A percentile compares a stretch with the other conserved stretches of the same genome.
Evolutionary conservation across 2,888 invertebrate genomes (phyloP).

Genomic region (Pammene fasciana): DNA sequence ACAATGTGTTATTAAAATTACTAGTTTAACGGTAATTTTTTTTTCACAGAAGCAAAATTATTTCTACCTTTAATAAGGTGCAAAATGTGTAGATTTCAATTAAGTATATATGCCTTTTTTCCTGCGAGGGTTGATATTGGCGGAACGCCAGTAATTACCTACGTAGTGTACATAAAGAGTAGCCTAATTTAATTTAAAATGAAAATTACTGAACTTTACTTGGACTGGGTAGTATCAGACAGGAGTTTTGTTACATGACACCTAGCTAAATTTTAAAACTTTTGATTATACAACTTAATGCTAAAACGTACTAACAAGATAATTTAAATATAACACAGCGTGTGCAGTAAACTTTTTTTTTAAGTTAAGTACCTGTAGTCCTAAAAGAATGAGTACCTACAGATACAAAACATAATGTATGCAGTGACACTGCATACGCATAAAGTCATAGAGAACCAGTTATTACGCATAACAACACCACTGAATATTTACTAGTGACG

Average conservation of each 20-base stretch:
- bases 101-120: neutral
- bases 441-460: conserved; percentile 38
- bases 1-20: too few species aligned
- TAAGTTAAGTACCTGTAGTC: neutral
- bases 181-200: conserved; percentile 28
- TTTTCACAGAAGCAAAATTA: too few species aligned
- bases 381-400: neutral
- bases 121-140: conserved; percentile 39
- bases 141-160: conserved; percentile 58
- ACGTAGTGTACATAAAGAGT: conserved; percentile 40
- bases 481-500: conserved; percentile 41
- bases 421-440: conserved; percentile 31
- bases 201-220: neutral
- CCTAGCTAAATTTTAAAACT: too few species aligned
- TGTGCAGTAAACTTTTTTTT: neutral
- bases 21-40: too few species aligned
- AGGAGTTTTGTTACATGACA: too few species aligned
- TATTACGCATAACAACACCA: conserved; percentile 38
- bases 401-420: conserved; percentile 24
- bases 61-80: too few species aligned
- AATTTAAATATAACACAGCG: neutral
- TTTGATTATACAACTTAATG: too few species aligned
- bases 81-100: too few species aligned
- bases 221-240: too few species aligned
- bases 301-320: neutral